A percentile compares a stretch with the other conserved stretches of the same genome.
These are phyloP conservation scores for Drosophila algonquin DNA, from an alignment of 2,888 invertebrate species.

Conservation along the genomic window DNA sequence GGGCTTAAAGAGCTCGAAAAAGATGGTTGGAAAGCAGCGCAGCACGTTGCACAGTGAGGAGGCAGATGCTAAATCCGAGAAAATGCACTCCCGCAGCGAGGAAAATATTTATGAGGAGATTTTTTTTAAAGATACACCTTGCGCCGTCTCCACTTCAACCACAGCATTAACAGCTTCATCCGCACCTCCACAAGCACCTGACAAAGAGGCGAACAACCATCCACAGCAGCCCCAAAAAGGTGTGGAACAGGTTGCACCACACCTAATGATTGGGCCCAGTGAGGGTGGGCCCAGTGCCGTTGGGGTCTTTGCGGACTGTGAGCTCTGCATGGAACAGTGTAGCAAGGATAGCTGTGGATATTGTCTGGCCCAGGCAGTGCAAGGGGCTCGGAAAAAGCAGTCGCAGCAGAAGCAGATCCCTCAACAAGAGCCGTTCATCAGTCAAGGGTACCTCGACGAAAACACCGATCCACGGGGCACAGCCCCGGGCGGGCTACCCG, in stretches of 20 bases:
- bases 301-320: constrained; percentile 78
- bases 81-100: constrained; percentile 81
- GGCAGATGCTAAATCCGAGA: constrained; percentile 51
- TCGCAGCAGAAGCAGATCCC: constrained; percentile 37
- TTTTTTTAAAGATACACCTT: constrained; percentile 81
- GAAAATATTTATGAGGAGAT: constrained; percentile 84
- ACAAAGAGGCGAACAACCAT: constrained; percentile 42
- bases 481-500: constrained; percentile 41
- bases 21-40: constrained; percentile 80
- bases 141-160: constrained; percentile 27
- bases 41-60: neutral
- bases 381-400: constrained; percentile 22
- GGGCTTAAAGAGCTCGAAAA: constrained; percentile 83
- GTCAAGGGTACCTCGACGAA: constrained; percentile 2
- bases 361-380: constrained; percentile 58
- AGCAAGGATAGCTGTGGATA: constrained; percentile 82
- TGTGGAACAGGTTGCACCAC: constrained; percentile 18
- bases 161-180: constrained; percentile 14
- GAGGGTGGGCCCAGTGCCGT: constrained; percentile 14
- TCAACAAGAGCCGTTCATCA: neutral
- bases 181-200: constrained; percentile 34
- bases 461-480: constrained; percentile 12
- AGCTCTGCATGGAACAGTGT: constrained; percentile 83
- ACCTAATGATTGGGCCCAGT: constrained; percentile 17
- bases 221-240: constrained; percentile 45